These are phyloP conservation scores for Bellardia bayeri DNA, from an alignment of 2,888 invertebrate genomes.

Conservation along the genomic window DNA sequence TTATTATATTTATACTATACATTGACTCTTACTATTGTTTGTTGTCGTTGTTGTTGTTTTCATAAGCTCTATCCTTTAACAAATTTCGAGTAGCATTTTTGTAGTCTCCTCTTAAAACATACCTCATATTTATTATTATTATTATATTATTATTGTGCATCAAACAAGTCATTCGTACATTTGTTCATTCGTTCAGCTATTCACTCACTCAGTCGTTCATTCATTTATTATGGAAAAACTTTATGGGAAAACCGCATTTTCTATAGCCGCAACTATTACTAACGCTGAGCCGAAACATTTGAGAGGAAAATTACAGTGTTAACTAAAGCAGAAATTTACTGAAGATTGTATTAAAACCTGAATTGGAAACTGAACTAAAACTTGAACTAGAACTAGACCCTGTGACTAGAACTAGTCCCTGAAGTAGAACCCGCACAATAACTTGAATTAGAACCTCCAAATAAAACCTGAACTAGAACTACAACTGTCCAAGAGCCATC, in stretches of 20 bases:
- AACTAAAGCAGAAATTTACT: too few relatives aligned
- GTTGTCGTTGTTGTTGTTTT: neutral
- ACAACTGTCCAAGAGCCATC: too few relatives aligned
- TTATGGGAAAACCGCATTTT: slow-evolving; percentile 53
- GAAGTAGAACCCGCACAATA: too few relatives aligned
- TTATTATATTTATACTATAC: slow-evolving; percentile 22
- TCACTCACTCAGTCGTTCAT: slow-evolving; percentile 14
- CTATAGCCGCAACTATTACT: slow-evolving; percentile 17
- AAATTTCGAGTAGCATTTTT: neutral
- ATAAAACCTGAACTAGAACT: too few relatives aligned
- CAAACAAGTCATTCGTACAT: neutral
- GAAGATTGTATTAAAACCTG: too few relatives aligned
- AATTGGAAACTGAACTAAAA: too few relatives aligned
- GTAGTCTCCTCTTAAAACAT: neutral
- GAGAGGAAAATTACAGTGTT: neutral
- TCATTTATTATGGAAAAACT: slow-evolving; percentile 45
- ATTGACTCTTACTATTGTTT: neutral
- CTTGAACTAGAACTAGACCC: too few relatives aligned
- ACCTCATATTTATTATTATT: neutral
- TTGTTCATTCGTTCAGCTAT: neutral
- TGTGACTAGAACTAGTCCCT: too few relatives aligned
- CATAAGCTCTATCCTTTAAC: slow-evolving; percentile 16
- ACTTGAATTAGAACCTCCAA: too few relatives aligned
- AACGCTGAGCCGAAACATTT: neutral
- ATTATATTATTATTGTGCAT: neutral